Evolutionary conservation across 2,797 vertebrate genomes (phyloP).

Genomic region (Remorina albescens): DNA sequence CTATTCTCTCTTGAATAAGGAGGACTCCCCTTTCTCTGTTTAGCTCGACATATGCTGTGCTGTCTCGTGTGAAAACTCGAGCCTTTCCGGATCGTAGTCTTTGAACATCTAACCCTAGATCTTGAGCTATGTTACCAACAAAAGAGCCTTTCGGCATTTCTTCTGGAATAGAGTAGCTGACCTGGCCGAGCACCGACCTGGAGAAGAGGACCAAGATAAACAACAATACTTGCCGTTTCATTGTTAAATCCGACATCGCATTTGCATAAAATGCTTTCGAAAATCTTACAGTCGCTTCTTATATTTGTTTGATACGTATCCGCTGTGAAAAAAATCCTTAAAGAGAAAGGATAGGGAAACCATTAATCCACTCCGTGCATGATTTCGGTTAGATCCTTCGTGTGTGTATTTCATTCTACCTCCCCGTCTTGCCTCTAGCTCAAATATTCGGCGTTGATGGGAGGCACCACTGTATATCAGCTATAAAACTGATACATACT

Average conservation of each 20-base stretch:
- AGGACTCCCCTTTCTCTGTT: conserved; percentile 43
- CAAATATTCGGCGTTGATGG: conserved; percentile 6
- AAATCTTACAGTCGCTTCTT: not conserved
- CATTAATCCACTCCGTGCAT: fast-evolving
- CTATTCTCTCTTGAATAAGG: conserved; percentile 40
- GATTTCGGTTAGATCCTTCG: not conserved
- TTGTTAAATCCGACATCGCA: conserved; percentile 2
- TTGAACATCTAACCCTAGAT: conserved; percentile 36
- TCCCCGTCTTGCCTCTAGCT: fast-evolving
- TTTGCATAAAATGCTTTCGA: not conserved
- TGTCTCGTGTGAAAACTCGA: conserved; percentile 32
- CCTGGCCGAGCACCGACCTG: conserved; percentile 10
- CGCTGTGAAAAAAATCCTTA: not conserved
- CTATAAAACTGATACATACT: conserved; percentile 11
- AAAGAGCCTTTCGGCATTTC: conserved; percentile 43
- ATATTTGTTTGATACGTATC: not conserved
- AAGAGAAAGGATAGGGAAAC: not conserved
- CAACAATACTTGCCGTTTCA: conserved; percentile 36
- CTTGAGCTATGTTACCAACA: conserved; percentile 37
- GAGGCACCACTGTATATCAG: not conserved
- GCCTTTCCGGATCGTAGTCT: conserved; percentile 33
- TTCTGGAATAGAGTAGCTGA: conserved; percentile 45
- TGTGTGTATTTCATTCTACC: not conserved
- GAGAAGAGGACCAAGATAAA: conserved; percentile 23
- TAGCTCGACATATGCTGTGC: conserved; percentile 26